phyloP scores from a whole-genome alignment of 1,140 invertebrate species.

The Pachypeltis micranthus region DNA sequence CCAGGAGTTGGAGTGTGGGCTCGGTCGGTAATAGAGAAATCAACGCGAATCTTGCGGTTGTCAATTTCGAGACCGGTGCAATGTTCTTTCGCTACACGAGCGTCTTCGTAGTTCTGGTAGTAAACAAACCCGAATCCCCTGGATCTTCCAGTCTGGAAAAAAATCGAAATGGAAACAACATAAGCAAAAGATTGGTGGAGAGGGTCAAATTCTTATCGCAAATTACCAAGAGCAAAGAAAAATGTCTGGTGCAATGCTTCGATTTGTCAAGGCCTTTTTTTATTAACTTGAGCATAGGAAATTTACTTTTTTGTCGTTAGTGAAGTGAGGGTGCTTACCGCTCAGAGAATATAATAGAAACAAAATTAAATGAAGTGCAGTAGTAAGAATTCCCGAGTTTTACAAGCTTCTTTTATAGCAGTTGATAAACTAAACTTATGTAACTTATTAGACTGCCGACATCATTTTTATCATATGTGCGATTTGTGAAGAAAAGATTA shows the following conservation, averaged over 20 bases:
- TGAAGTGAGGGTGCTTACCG: background rate
- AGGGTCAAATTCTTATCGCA: no score
- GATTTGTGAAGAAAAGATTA: background rate
- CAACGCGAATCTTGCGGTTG: constrained; percentile 82
- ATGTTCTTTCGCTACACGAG: constrained; percentile 85
- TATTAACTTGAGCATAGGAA: no score
- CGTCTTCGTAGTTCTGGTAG: constrained; percentile 78
- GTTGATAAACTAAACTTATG: background rate
- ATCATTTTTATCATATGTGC: background rate
- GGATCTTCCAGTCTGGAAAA: constrained; percentile 43
- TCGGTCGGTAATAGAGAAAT: constrained; percentile 93
- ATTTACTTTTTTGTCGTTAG: background rate
- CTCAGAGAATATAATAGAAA: background rate
- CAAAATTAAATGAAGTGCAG: background rate
- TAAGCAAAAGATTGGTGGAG: background rate
- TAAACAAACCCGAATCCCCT: constrained; percentile 97
- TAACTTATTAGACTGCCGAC: no score
- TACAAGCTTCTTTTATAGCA: background rate
- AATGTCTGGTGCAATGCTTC: no score
- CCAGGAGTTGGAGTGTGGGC: constrained; percentile 96
- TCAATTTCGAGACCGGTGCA: constrained; percentile 91
- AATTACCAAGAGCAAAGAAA: no score
- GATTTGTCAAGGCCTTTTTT: no score
- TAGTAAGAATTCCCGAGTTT: background rate
- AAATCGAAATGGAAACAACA: constrained; percentile 11